Percentiles rank a stretch among this genome's conserved stretches.
Conservation (phyloP, 2,888 invertebrate genomes). For the Gastrophysa polygoni region DNA sequence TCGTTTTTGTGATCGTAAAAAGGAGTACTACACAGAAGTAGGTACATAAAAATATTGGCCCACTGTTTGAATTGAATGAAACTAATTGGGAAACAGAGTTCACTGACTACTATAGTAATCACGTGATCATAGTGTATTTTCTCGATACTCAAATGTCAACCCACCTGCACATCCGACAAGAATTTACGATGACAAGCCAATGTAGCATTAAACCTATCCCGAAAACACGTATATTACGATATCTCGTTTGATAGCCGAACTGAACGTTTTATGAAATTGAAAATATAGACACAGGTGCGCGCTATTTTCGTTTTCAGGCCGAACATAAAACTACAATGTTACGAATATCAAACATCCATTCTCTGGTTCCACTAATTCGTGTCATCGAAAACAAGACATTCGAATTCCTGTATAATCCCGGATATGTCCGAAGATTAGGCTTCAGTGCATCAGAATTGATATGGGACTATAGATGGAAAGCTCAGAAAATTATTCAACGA, state of each 20-base stretch:
- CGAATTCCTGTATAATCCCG: too few relatives aligned
- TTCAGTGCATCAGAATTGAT: too few relatives aligned
- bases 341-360: neutral
- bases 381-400: too few relatives aligned
- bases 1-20: too few relatives aligned
- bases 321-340: constrained; percentile 25
- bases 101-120: too few relatives aligned
- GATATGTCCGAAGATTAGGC: too few relatives aligned
- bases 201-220: constrained; percentile 19
- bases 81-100: too few relatives aligned
- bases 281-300: constrained; percentile 28
- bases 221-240: constrained; percentile 17
- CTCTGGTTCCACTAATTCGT: neutral
- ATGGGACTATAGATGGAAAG: too few relatives aligned
- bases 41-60: too few relatives aligned
- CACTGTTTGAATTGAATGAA: too few relatives aligned
- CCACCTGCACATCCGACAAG: constrained; percentile 16
- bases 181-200: constrained; percentile 31
- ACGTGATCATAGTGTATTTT: neutral
- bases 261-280: constrained; percentile 27
- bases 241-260: constrained; percentile 20
- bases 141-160: constrained; percentile 1
- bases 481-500: too few relatives aligned
- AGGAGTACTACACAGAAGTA: too few relatives aligned
- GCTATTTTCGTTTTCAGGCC: constrained; percentile 23